These are phyloP conservation scores for Drosophila nebulosa DNA, from an alignment of 1,140 invertebrate genomes.

Conservation along the genomic window DNA sequence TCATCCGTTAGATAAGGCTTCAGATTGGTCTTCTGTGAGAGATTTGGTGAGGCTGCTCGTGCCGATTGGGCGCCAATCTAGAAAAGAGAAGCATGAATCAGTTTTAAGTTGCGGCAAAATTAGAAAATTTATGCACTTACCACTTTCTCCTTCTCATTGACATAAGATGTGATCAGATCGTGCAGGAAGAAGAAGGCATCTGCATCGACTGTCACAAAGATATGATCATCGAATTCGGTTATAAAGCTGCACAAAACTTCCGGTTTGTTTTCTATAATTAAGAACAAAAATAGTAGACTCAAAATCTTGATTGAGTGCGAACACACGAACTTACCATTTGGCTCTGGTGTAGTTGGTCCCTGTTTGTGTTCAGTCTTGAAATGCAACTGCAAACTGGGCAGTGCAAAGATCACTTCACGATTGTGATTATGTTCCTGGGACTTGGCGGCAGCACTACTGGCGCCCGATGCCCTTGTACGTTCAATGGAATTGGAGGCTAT, in stretches of 20 bases:
- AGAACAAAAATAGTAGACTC: conserved; percentile 25
- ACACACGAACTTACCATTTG: conserved; percentile 84
- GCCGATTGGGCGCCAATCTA: conserved; percentile 73
- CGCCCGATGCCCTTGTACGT: conserved; percentile 75
- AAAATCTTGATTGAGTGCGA: background rate
- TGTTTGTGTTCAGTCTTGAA: conserved; percentile 96
- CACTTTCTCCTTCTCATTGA: conserved; percentile 94
- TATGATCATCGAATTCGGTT: conserved; percentile 99
- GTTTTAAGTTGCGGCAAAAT: background rate
- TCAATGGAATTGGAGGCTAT: conserved; percentile 82
- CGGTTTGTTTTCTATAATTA: conserved; percentile 89
- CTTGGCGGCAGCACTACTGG: conserved; percentile 82
- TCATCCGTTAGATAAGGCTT: conserved; percentile 74
- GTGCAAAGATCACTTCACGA: conserved; percentile 96
- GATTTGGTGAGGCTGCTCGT: conserved; percentile 75
- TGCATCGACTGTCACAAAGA: conserved; percentile 98
- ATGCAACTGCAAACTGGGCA: conserved; percentile 95
- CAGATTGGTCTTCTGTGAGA: conserved; percentile 69
- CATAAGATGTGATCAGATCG: conserved; percentile 97
- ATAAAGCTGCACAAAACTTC: conserved; percentile 97
- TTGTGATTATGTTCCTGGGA: conserved; percentile 92
- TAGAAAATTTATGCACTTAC: conserved; percentile 82
- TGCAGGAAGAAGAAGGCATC: conserved; percentile 99
- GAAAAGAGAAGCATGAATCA: background rate
- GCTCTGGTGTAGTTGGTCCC: conserved; percentile 86